These are phyloP conservation scores for Gambelia wislizenii DNA, from an alignment of 2,797 vertebrate species.

Conservation along the genomic window DNA sequence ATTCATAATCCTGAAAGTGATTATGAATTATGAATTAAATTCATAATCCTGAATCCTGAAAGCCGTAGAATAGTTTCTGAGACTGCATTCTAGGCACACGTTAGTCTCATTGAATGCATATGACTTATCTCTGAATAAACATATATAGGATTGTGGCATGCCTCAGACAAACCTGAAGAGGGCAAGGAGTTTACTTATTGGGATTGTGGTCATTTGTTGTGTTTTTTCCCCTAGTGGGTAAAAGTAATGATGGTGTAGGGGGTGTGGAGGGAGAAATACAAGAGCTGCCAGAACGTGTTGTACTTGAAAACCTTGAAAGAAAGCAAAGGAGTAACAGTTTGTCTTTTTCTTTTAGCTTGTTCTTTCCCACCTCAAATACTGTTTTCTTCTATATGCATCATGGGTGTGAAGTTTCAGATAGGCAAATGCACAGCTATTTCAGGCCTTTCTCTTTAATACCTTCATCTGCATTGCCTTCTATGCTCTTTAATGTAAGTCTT, in stretches of 20 bases:
- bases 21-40: constrained; percentile 24
- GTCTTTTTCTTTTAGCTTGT: constrained; percentile 54
- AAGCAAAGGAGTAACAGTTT: constrained; percentile 61
- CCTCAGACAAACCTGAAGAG: constrained; percentile 75
- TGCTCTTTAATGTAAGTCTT: constrained; percentile 8
- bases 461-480: constrained; percentile 5
- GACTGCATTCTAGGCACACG: background rate
- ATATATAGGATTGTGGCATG: background rate
- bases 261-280: constrained; percentile 50
- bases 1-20: constrained; percentile 76
- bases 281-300: constrained; percentile 65
- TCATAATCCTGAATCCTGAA: constrained; percentile 78
- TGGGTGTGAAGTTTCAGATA: constrained; percentile 31
- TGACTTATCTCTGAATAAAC: constrained; percentile 46
- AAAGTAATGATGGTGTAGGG: constrained; percentile 40
- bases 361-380: constrained; percentile 39
- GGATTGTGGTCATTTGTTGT: constrained; percentile 74
- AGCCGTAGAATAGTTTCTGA: constrained; percentile 67
- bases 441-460: background rate
- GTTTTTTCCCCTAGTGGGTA: constrained; percentile 72
- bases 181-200: constrained; percentile 79
- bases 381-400: constrained; percentile 48
- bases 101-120: background rate
- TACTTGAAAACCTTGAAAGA: constrained; percentile 53
- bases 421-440: background rate